These are phyloP conservation scores for Panulirus ornatus DNA, from an alignment of 1,140 invertebrate species.

Conservation along the genomic window DNA sequence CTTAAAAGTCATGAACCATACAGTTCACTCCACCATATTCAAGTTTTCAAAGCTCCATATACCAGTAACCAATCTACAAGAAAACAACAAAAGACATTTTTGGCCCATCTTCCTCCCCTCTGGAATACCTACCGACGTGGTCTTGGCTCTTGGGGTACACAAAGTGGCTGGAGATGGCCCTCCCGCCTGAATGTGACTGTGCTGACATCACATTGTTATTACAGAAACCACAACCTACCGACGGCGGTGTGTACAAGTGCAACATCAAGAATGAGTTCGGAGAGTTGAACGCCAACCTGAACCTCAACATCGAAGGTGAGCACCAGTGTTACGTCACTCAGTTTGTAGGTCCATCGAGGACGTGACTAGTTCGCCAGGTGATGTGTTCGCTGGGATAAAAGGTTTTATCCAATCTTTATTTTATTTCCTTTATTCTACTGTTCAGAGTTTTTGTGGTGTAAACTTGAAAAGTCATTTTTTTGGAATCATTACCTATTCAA, in stretches of 20 bases:
- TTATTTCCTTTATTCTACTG: too few relatives aligned
- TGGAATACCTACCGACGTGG: neutral
- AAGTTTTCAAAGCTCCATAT: neutral
- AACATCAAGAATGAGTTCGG: constrained; percentile 97
- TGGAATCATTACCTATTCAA: too few relatives aligned
- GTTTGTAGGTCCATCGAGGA: too few relatives aligned
- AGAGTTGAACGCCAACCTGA: constrained; percentile 97
- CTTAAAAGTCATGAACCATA: neutral
- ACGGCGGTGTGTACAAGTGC: constrained; percentile 98
- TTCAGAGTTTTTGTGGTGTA: too few relatives aligned
- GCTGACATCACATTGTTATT: constrained; percentile 41
- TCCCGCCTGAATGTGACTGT: neutral
- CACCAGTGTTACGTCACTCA: too few relatives aligned
- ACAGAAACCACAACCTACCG: constrained; percentile 92
- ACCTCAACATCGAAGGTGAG: constrained; percentile 98
- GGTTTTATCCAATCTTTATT: too few relatives aligned
- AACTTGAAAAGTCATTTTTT: too few relatives aligned
- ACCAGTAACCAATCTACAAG: neutral
- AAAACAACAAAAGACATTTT: neutral
- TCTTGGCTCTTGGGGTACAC: neutral
- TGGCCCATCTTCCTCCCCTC: neutral
- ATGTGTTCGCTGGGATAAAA: too few relatives aligned
- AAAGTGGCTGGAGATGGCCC: neutral
- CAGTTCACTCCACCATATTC: neutral
- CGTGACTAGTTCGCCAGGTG: too few relatives aligned